phyloP scores from a whole-genome alignment of 2,888 invertebrate genomes.

The Copidosoma aretas region DNA sequence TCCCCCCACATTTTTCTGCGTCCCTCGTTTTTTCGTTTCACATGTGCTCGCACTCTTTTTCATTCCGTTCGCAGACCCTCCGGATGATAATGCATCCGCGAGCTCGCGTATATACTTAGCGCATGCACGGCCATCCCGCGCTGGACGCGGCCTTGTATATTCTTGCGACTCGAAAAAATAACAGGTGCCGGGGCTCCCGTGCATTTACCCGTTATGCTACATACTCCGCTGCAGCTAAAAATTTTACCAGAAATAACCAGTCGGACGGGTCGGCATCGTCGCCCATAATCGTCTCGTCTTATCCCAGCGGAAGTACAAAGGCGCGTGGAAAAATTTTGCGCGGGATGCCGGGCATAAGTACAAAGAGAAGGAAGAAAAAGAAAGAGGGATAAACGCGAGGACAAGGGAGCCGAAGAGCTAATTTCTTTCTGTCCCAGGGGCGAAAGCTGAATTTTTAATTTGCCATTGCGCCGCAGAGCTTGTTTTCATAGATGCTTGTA shows the following conservation, averaged over 20 bases:
- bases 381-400: neutral
- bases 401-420: neutral
- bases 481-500: too few relatives aligned
- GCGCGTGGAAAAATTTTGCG: constrained; percentile 8
- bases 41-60: neutral
- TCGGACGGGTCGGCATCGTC: constrained; percentile 6
- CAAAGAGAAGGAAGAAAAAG: neutral
- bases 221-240: neutral
- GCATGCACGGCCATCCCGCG: neutral
- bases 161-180: neutral
- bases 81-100: neutral
- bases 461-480: neutral
- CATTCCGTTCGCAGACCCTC: neutral
- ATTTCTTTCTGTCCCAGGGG: neutral
- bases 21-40: neutral
- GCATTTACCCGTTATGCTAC: constrained; percentile 3
- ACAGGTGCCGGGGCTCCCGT: neutral
- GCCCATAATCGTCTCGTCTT: too few relatives aligned
- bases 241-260: constrained; percentile 19
- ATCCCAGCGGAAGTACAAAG: neutral
- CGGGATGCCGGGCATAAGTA: neutral
- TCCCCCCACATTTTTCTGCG: neutral
- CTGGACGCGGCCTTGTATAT: constrained; percentile 4
- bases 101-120: too few relatives aligned
- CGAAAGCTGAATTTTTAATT: too few relatives aligned